Percentiles rank a stretch among this genome's conserved stretches.
Conservation (phyloP, 2,888 invertebrate species). For the Brachyptera putata region DNA sequence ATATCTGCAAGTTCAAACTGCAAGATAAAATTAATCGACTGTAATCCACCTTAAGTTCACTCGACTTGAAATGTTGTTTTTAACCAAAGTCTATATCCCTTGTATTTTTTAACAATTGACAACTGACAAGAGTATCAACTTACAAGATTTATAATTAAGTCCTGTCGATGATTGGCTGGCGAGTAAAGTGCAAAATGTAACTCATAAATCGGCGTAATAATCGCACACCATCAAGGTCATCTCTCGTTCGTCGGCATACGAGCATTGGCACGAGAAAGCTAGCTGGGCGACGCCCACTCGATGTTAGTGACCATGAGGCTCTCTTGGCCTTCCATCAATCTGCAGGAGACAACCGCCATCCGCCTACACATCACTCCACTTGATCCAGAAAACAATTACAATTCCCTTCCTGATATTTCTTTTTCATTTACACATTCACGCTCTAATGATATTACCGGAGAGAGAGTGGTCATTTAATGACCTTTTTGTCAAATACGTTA, state of each 20-base stretch:
- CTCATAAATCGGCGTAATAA: not conserved
- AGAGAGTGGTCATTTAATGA: no score
- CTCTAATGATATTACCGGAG: no score
- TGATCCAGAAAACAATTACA: no score
- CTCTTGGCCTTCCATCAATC: not conserved
- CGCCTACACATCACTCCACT: no score
- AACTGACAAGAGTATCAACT: not conserved
- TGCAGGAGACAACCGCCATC: no score
- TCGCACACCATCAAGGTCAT: no score
- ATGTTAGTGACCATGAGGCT: not conserved
- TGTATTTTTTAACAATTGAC: not conserved
- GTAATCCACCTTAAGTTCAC: not conserved
- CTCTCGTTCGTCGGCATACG: no score
- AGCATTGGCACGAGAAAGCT: conserved; percentile 1
- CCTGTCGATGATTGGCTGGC: not conserved
- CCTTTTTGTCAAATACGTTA: no score
- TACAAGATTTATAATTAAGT: conserved; percentile 1
- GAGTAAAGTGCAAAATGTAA: not conserved
- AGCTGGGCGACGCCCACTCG: not conserved
- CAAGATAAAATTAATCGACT: not conserved
- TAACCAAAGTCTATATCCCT: no score
- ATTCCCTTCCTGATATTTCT: no score
- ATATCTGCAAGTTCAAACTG: not conserved
- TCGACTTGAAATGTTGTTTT: not conserved
- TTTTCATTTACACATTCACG: no score